Evolutionary conservation across 2,797 vertebrate genomes (phyloP).

Genomic region (Leuciscus waleckii): DNA sequence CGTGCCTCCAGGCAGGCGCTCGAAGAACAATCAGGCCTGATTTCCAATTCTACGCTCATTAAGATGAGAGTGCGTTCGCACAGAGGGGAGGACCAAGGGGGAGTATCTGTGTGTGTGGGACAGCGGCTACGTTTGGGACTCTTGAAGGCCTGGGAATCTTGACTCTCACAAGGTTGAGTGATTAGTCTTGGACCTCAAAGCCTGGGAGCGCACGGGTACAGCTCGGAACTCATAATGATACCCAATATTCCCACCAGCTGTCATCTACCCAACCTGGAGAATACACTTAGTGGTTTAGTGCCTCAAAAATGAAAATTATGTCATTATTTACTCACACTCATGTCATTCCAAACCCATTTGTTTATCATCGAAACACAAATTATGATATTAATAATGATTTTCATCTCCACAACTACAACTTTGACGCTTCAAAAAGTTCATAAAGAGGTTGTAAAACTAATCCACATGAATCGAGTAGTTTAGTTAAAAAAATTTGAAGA

Average conservation of each 20-base stretch:
- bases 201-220: slow-evolving; percentile 19
- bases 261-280: slow-evolving; percentile 25
- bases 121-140: slow-evolving; percentile 30
- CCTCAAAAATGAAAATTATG: background rate
- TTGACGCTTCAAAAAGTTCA: background rate
- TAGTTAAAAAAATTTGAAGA: background rate
- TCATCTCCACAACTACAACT: background rate
- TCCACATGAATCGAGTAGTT: background rate
- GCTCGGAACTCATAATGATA: slow-evolving; percentile 1
- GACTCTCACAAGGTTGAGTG: slow-evolving; percentile 66
- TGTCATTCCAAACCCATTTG: background rate
- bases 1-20: slow-evolving; percentile 82
- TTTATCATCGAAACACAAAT: background rate
- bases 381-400: background rate
- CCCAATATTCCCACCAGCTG: slow-evolving; percentile 40
- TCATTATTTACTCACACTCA: background rate
- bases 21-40: slow-evolving; percentile 81
- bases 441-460: background rate
- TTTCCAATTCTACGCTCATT: slow-evolving; percentile 80
- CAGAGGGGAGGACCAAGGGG: slow-evolving; percentile 75
- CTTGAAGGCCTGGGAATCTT: slow-evolving; percentile 52
- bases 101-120: slow-evolving; percentile 63
- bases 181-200: slow-evolving; percentile 58
- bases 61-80: slow-evolving; percentile 81
- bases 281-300: slow-evolving; percentile 22